Percentiles rank a stretch among this genome's conserved stretches.
Conservation (phyloP, 2,113 vertebrate species). For the Phaethon lepturus region DNA sequence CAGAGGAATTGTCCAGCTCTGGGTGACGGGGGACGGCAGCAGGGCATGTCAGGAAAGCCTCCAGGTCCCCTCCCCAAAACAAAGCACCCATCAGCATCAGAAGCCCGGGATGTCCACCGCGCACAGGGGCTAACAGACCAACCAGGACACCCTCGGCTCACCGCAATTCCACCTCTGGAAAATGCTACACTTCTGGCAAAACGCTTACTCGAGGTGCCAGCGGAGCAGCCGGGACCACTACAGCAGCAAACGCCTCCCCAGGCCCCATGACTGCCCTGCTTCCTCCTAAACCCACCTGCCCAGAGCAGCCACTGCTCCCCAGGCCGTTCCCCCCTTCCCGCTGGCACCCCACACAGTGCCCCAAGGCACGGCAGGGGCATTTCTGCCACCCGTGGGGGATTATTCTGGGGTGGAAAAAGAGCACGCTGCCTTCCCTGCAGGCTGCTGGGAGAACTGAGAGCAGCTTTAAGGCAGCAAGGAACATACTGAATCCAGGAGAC, state of each 20-base stretch:
- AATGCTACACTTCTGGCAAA: not conserved
- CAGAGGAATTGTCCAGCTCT: not conserved
- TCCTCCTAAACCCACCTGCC: not conserved
- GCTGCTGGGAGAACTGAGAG: not conserved
- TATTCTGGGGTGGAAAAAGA: not conserved
- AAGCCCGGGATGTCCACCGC: rapidly evolving
- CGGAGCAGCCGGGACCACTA: not conserved
- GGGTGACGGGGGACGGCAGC: not conserved
- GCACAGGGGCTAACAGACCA: not conserved
- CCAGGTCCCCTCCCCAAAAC: not conserved
- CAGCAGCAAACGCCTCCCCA: not conserved
- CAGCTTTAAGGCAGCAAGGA: not conserved
- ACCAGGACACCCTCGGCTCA: not conserved
- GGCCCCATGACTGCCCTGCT: not conserved
- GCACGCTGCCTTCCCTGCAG: not conserved
- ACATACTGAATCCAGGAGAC: not conserved
- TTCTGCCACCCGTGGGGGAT: not conserved
- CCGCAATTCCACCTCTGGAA: not conserved
- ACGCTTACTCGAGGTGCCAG: not conserved
- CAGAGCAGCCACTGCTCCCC: not conserved
- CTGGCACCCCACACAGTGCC: not conserved
- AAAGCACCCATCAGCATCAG: not conserved
- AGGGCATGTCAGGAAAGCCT: not conserved
- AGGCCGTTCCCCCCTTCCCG: rapidly evolving
- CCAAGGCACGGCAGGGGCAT: not conserved